Conservation (phyloP, 2,113 vertebrate species). For the Heterochromis multidens region DNA sequence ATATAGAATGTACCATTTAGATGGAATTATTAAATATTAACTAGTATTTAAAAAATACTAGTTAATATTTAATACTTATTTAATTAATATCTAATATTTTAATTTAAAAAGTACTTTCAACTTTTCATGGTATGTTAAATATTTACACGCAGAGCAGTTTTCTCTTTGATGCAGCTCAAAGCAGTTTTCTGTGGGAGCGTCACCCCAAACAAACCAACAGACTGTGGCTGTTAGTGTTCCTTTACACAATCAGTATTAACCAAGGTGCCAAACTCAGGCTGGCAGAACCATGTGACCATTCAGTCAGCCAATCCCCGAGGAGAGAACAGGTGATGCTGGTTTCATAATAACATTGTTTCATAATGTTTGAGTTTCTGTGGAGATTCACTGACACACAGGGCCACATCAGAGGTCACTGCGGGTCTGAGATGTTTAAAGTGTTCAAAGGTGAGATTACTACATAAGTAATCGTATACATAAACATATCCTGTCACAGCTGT, state of each 20-base stretch:
- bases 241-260: not conserved
- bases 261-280: not conserved
- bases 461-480: not conserved
- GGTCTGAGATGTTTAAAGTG: not conserved
- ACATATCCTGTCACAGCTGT: not conserved
- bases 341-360: not conserved
- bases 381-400: not conserved
- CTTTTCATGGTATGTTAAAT: not conserved
- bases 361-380: not conserved
- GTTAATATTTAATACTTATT: too few species aligned
- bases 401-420: not conserved
- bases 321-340: slow-evolving; percentile 2
- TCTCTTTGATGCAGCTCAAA: not conserved
- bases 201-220: not conserved
- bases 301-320: slow-evolving; percentile 34
- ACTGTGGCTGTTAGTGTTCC: not conserved
- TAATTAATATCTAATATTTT: too few species aligned
- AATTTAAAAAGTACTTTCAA: not conserved
- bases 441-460: not conserved
- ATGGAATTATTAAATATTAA: not conserved
- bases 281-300: slow-evolving; percentile 32
- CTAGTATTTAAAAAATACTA: too few species aligned
- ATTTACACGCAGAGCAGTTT: not conserved
- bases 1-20: not conserved
- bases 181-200: not conserved